These are phyloP conservation scores for Esperia sulphurella DNA, from an alignment of 2,888 invertebrate genomes.

Conservation along the genomic window DNA sequence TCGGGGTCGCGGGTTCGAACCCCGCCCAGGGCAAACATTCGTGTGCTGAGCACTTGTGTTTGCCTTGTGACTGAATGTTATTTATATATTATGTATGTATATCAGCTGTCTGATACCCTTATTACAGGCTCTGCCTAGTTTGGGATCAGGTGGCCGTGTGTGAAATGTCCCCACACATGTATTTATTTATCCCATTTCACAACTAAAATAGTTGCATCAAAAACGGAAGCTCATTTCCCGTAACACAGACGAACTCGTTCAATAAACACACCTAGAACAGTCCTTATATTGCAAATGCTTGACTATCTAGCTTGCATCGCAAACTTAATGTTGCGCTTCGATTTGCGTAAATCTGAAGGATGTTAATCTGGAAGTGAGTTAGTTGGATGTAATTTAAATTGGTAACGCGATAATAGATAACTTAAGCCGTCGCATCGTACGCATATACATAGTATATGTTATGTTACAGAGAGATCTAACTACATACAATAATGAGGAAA, in stretches of 20 bases:
- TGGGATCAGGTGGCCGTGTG: no score
- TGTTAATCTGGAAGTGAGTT: neutral
- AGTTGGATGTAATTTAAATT: neutral
- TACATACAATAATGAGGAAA: neutral
- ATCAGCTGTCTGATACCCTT: no score
- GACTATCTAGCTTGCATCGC: neutral
- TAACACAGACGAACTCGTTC: neutral
- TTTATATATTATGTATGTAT: no score
- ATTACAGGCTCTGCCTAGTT: no score
- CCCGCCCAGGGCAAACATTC: no score
- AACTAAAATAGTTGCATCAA: constrained; percentile 1
- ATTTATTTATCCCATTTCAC: no score
- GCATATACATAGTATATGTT: neutral
- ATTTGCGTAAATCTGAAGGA: neutral
- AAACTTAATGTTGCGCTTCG: neutral
- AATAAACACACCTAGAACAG: neutral
- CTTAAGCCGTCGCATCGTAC: neutral
- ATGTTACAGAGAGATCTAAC: neutral
- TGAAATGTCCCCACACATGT: no score
- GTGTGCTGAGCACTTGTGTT: no score
- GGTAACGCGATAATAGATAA: neutral
- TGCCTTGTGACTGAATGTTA: no score
- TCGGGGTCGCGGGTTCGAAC: no score
- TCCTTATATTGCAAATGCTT: neutral
- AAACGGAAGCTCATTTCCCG: neutral